Evolutionary conservation across 2,113 vertebrate species (phyloP), one percentile per base, ranked within the genome.

Genomic region (Pangasianodon gigas): DNA sequence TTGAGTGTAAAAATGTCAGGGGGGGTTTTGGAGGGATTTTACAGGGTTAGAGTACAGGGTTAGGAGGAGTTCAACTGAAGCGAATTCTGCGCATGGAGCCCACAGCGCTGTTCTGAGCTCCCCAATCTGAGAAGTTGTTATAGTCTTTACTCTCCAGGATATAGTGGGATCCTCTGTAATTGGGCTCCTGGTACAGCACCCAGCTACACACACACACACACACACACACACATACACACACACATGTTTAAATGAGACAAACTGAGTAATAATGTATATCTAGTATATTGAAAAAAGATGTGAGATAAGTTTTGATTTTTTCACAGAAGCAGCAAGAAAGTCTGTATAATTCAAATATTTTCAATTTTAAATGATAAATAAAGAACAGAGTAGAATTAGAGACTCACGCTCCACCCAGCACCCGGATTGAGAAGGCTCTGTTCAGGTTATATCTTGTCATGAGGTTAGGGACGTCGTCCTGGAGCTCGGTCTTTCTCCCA

Each of bases 51-150:
- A 52, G 58, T 54, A 37, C n/a, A 54, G n/a, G 84, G 65, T 86
- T 44, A 58, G 69, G 32, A 75, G 44, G 51, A 69, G 51, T 75
- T 93, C 91, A 96, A 92, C 44, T 95, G 93, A 96, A 96, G 89
- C 93, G 95, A 87, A 96, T 92, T 48, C 94, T 32, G 85, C 95
- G 94, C 85, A 96, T 96, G 62, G 95, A 96, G 83, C 95, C 95
- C 88, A 96, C 92, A 0, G 94, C 95, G 94, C 92, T 95, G 94
- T 88, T 95, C 92, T 96, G 95, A 84, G 95, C 95, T 32, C 95
- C 95, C 95, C 96, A 96, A 92, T 96, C 96, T 0, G 95, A 94
- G 92, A 93, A 95, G 93, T 94, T 96, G 93, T 95, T 96, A 91
- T 93, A 96, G 60, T 96, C 95, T 0, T 92, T 92, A 82, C 95